A percentile compares a stretch with the other conserved stretches of the same genome.
phyloP scores from a whole-genome alignment of 2,888 invertebrate genomes.

The Philonicus albiceps region DNA sequence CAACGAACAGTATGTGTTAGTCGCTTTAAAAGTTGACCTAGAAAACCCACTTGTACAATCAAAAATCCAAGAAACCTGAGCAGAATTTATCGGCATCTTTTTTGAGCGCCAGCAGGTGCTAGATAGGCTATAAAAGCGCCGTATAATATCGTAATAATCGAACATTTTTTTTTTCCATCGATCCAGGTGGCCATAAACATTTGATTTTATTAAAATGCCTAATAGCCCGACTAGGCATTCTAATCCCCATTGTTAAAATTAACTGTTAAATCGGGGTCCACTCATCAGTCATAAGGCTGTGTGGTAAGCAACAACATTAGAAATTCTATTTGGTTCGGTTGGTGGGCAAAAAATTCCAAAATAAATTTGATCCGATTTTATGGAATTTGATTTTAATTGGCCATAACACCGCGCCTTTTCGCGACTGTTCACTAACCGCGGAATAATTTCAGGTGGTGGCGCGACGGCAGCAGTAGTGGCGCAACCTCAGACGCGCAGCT shows the following conservation, averaged over 20 bases:
- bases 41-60: neutral
- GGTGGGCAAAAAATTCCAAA: neutral
- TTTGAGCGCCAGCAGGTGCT: neutral
- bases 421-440: neutral
- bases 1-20: neutral
- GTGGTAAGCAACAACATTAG: neutral
- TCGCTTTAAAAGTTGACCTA: neutral
- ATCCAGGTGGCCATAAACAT: neutral
- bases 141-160: neutral
- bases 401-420: constrained; percentile 11
- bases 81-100: neutral
- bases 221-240: neutral
- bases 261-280: neutral
- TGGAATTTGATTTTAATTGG: constrained; percentile 36
- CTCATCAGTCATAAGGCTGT: neutral
- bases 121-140: neutral
- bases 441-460: neutral
- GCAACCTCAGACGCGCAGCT: neutral
- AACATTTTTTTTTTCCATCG: neutral
- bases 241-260: neutral
- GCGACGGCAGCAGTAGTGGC: neutral
- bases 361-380: constrained; percentile 18
- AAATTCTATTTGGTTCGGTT: neutral
- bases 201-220: neutral
- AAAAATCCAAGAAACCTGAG: neutral